These are phyloP conservation scores for Carterocephalus palaemon DNA, from an alignment of 2,888 invertebrate species.

Conservation along the genomic window DNA sequence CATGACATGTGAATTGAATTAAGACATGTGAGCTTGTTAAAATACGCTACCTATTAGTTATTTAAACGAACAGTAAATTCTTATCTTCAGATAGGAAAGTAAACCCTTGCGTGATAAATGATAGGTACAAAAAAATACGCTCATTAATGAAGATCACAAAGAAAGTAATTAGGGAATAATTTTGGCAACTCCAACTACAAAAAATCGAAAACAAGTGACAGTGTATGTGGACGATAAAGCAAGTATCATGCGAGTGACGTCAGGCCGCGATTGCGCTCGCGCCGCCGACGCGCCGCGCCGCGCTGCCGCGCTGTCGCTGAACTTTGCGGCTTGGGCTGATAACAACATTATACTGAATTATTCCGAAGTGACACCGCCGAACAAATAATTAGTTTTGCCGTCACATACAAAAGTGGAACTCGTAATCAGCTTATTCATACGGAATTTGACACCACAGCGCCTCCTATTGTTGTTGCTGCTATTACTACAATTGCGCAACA, in stretches of 20 bases:
- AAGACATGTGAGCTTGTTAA: constrained; percentile 22
- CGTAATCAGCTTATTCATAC: constrained; percentile 5
- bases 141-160: no score
- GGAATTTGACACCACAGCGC: constrained; percentile 11
- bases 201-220: constrained; percentile 26
- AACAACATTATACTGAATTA: constrained; percentile 53
- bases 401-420: not conserved
- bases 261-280: constrained; percentile 48
- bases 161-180: constrained; percentile 16
- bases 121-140: no score
- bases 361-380: constrained; percentile 36
- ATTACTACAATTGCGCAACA: not conserved
- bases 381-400: constrained; percentile 19
- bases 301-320: constrained; percentile 45
- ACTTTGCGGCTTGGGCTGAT: constrained; percentile 67
- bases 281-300: constrained; percentile 32
- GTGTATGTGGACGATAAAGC: constrained; percentile 49
- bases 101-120: no score
- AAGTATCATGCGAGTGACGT: constrained; percentile 64
- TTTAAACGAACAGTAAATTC: no score
- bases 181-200: constrained; percentile 1
- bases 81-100: no score
- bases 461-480: constrained; percentile 1
- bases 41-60: not conserved
- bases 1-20: not conserved